Evolutionary conservation across 2,113 vertebrate genomes (phyloP), one percentile per base, ranked within the genome.

Genomic region (Gadus chalcogrammus): DNA sequence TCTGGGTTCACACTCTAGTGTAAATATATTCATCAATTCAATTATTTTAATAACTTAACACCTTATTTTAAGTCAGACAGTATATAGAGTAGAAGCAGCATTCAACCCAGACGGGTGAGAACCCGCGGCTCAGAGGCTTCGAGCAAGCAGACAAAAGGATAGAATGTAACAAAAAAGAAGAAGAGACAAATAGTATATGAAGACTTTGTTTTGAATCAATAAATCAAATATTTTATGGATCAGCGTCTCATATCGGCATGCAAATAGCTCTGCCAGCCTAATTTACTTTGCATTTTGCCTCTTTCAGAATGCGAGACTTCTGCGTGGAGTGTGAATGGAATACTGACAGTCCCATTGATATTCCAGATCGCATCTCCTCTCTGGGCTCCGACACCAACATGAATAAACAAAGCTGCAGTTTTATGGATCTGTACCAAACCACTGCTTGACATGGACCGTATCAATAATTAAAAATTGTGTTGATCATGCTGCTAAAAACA

Each of bases 341-440:
- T 64, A 53, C 53, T 55, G 28, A 20, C 63, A 68, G 28, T 76
- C 28, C n/a, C 15, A 65, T 71, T 72, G 56, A 55, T 20, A 68
- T 76, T 81, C 77, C 68, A 58, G 12, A 6, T 48, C 27, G 28
- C 58, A 38, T 69, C 56, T 42, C 58, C 24, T 58, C 66, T 27
- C 66, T 8, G 56, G 53, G 3, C 28, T 60, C 35, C 35, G 12
- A 11, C 31, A 64, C 52, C 62, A 42, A 16, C 16, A 18, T 65
- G 60, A 72, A 73, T 71, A 76, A 79, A 9, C 58, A 71, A 71
- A 35, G 15, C 22, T 56, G 67, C 61, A 52, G 65, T 63, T 75
- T 55, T 64, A 64, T 58, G 61, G 55, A 61, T 69, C 16, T 12
- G 42, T 48, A 48, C 42, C 42, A 48, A 64, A 70, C 48, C 56